Conservation (phyloP, 2,113 vertebrate species). For the Saccopteryx bilineata region DNA sequence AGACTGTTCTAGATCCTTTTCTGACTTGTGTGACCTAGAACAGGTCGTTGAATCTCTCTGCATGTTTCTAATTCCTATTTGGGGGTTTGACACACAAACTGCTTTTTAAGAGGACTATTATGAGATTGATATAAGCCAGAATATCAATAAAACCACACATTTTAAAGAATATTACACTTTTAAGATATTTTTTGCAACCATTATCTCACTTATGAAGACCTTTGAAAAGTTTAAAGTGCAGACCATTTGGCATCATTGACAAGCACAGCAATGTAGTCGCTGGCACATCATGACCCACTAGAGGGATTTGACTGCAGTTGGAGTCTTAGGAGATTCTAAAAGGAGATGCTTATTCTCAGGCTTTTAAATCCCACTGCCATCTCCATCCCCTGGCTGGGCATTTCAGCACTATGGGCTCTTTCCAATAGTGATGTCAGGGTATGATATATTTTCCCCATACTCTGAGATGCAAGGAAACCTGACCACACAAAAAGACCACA, state of each 20-base stretch:
- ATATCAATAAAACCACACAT: background rate
- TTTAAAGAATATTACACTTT: conserved; percentile 10
- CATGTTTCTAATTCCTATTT: background rate
- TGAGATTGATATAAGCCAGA: background rate
- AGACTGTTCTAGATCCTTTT: conserved; percentile 26
- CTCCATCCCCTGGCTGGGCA: background rate
- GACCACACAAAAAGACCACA: background rate
- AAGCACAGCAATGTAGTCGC: conserved; percentile 55
- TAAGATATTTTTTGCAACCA: conserved; percentile 16
- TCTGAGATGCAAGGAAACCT: background rate
- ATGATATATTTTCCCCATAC: background rate
- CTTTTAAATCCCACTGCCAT: background rate
- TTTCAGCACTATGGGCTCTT: background rate
- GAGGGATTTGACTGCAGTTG: background rate
- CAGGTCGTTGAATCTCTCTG: background rate
- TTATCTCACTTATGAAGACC: conserved; percentile 67
- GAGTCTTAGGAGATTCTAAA: background rate
- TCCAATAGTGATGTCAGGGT: background rate
- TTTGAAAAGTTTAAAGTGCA: conserved; percentile 76
- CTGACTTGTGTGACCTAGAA: background rate
- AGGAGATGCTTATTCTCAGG: background rate
- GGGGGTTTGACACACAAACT: background rate
- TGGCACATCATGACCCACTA: background rate
- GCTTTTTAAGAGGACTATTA: background rate
- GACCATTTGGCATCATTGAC: conserved; percentile 47